Base-by-base conservation (phyloP, 2,888 invertebrate genomes). In the Imbricaverruca yamaguchii region DNA sequence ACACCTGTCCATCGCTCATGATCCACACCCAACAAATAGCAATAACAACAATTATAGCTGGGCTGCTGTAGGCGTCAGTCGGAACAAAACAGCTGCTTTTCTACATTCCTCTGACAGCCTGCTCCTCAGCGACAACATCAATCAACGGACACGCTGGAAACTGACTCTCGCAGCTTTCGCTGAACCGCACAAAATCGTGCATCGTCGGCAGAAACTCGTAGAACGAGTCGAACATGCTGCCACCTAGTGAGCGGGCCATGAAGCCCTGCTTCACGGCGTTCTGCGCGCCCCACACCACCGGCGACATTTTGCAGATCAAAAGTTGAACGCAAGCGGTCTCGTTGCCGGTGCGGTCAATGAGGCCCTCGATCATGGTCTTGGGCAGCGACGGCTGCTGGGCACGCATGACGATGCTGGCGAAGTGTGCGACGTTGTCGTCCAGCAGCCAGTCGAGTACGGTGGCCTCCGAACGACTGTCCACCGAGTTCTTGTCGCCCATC, bases 251-350 rank as follows among this genome's bases (percentile, higher is more conserved):
- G 21, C 80, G 78, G 8, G 80, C 80, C 25, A 74, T 80, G 67
- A 77, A 53, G 55, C 77, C 57, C 11, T 82, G 79, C 63, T 81
- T 82, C 13, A 82, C 81, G 78, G 82, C 79, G 23, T 89, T 89
- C 85, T 95, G 94, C 91, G 94, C 93, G 84, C 91, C 92, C 88
- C 90, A 90, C 83, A 95, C 91, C 83, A 94, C 91, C 0, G 94
- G 94, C 0, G 92, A 90, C 83, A 91, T 90, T 88, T 94, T 94
- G 86, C 95, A 95, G 83, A 94, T 88, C 61, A 95, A 87, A 59
- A 85, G 85, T 81, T 86, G 86, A 25, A 86, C 84, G 81, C 86
- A 86, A 18, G 85, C 83, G 7, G 85, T 86, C 8, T 83, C 83
- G 82, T 85, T 85, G 89, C 89, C 61, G 9, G 90, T 85, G 80